A percentile compares a stretch with the other conserved stretches of the same genome.
phyloP scores from a whole-genome alignment of 2,113 vertebrate species.

The Macrotus californicus region DNA sequence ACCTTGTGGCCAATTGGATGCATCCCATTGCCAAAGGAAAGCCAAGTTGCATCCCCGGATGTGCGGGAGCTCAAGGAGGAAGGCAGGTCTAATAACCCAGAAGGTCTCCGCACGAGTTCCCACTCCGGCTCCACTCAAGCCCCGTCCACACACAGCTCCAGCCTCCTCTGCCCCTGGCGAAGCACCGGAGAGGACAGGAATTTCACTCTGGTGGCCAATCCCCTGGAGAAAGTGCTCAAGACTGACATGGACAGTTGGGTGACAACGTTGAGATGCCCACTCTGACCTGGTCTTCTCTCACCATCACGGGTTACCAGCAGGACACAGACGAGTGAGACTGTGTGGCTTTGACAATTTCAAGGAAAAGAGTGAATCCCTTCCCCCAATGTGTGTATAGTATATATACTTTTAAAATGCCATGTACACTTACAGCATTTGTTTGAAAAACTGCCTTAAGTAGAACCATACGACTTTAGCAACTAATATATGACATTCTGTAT shows the following conservation, averaged over 20 bases:
- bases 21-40: not conserved
- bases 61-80: not conserved
- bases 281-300: slow-evolving; percentile 34
- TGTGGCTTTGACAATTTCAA: not conserved
- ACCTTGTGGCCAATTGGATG: not conserved
- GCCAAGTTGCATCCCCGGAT: not conserved
- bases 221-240: not conserved
- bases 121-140: not conserved
- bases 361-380: not conserved
- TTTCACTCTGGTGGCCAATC: not conserved
- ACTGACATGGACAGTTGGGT: not conserved
- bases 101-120: not conserved
- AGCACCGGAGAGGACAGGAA: not conserved
- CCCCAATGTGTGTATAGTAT: not conserved
- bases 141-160: fast-evolving
- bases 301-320: not conserved
- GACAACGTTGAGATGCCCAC: not conserved
- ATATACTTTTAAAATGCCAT: not conserved
- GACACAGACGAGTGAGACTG: not conserved
- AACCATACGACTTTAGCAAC: not conserved
- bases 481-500: not conserved
- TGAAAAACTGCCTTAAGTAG: not conserved
- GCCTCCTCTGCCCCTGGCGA: not conserved
- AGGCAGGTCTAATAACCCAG: not conserved
- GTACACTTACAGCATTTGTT: not conserved